A percentile compares a stretch with the other conserved stretches of the same genome.
Conservation (phyloP, 2,113 vertebrate genomes). For the Nothoprocta pentlandii region DNA sequence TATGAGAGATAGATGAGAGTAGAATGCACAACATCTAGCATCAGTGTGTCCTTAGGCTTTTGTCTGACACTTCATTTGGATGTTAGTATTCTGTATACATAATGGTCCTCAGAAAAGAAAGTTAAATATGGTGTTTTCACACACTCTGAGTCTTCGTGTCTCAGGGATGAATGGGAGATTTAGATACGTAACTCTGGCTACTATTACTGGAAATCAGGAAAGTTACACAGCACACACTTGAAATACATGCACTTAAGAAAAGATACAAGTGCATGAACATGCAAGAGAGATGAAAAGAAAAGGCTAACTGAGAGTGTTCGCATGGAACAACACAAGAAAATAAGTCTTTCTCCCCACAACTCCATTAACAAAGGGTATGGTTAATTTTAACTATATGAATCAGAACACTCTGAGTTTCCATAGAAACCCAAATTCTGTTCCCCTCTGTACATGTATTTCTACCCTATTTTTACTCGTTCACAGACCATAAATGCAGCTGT, state of each 20-base stretch:
- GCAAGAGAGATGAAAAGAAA: background rate
- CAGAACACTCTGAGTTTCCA: conserved; percentile 64
- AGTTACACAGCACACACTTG: background rate
- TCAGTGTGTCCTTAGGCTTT: background rate
- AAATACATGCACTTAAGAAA: background rate
- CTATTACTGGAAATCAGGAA: conserved; percentile 12
- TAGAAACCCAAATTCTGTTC: conserved; percentile 57
- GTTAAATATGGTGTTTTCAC: conserved; percentile 27
- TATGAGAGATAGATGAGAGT: background rate
- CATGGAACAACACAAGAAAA: background rate
- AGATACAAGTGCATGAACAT: fast-evolving
- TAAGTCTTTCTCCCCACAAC: background rate
- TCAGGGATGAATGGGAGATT: conserved; percentile 5
- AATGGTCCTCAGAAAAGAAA: conserved; percentile 17
- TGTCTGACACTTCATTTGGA: background rate
- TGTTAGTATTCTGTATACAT: background rate
- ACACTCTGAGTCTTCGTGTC: conserved; percentile 14
- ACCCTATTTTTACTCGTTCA: background rate
- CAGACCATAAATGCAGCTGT: background rate
- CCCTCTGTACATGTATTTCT: conserved; percentile 1
- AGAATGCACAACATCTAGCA: background rate
- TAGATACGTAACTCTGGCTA: conserved; percentile 5
- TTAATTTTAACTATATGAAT: conserved; percentile 58
- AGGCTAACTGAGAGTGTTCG: background rate
- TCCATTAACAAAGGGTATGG: conserved; percentile 34